Evolutionary conservation across 2,797 vertebrate genomes (phyloP), one percentile per base, ranked within the genome.

Genomic region (Heteromormyrus szaboi): DNA sequence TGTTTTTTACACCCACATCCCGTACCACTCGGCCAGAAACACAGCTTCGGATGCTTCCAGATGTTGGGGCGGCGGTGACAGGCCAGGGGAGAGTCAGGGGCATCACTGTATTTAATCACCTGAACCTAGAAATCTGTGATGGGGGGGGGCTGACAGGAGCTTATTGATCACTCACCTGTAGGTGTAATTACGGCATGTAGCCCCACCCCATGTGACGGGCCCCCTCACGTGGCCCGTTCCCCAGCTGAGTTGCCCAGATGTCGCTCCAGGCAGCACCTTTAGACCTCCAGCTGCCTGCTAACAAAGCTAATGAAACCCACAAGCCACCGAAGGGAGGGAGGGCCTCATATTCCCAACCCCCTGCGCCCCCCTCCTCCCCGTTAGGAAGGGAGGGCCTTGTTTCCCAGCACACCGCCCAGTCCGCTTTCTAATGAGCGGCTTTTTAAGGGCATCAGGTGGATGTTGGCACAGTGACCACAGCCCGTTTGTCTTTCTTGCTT

Each of bases 261-360:
- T 92, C 90, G 91, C 90, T 90, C 90, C 91, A 90, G 90, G 90
- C 90, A 90, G 90, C 91, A 89, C 90, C 89, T 89, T 91, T 87
- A 88, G 88, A 91, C 89, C 91, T 92, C 91, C 90, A 93, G 91
- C 90, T 90, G 87, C 83, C 68, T 90, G 91, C 81, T 90, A 91
- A 91, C 90, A 88, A 89, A 90, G 89, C 90, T 92, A 92, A 93
- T 92, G 91, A 92, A 93, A 84, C 91, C 89, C 84, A 89, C 90
- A 89, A 88, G 90, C 89, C 89, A n/a, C 7, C 59, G 22, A 89
- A 89, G 48, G 86, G 91, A 88, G 89, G 37, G 87, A 90, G 84
- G 88, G 87, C 86, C 88, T 65, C 25, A 62, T 89, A 88, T 65
- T 81, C 29, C 54, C 37, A 44, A 22, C n/a, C n/a, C 19, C 54